Evolutionary conservation across 2,797 vertebrate species (phyloP).

Genomic region (Argentina silus): DNA sequence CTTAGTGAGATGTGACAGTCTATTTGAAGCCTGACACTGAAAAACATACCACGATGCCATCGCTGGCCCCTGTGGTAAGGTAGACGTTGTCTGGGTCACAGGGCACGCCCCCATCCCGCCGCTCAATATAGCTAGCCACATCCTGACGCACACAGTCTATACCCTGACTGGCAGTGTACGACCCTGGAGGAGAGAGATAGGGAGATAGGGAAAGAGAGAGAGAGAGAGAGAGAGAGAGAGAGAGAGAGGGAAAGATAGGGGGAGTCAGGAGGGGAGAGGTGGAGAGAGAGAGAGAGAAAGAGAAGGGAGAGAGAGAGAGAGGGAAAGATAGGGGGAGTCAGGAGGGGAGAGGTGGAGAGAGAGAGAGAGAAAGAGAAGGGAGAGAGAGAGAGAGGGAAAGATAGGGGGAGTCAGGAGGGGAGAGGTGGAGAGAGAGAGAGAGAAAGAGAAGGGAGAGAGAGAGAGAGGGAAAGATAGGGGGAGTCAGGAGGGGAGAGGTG

Average conservation of each 20-base stretch:
- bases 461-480: neutral
- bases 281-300: no score
- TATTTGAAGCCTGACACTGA: neutral
- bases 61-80: constrained; percentile 89
- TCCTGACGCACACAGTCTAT: constrained; percentile 84
- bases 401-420: neutral
- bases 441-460: neutral
- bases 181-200: constrained; percentile 66
- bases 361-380: neutral
- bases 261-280: neutral
- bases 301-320: neutral
- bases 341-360: neutral
- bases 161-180: constrained; percentile 89
- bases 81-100: constrained; percentile 84
- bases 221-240: neutral
- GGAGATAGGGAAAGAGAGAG: neutral
- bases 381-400: constrained; percentile 3
- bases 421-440: neutral
- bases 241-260: neutral
- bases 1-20: no score
- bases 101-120: constrained; percentile 83
- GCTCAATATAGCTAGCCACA: constrained; percentile 84
- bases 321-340: neutral
- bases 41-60: constrained; percentile 84
- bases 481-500: neutral